Evolutionary conservation across 2,113 vertebrate genomes (phyloP), one percentile per base, ranked within the genome.

Genomic region (Salvelinus namaycush): DNA sequence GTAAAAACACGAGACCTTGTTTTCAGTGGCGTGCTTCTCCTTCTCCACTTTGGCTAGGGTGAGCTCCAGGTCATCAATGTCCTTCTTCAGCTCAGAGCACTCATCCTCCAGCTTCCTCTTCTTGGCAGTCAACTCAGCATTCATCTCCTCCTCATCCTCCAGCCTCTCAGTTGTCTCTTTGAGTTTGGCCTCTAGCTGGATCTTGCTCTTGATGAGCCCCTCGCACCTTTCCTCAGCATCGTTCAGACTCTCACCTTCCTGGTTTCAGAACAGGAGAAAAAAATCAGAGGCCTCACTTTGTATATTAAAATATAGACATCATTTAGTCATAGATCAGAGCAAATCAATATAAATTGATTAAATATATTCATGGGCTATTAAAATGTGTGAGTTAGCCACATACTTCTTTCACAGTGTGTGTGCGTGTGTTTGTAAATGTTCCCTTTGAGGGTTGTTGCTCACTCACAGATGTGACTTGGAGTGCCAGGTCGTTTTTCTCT

Each of bases 181-280:
- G 59, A 62, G 59, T 62, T 62, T 62, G 59, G 59, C 59, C 59
- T 62, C 59, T n/a, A 62, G 59, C 59, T 62, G 59, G 59, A 62
- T 62, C n/a, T 62, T 62, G 59, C 59, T 62, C 59, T 62, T 62
- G 59, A 62, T 62, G 59, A 62, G 59, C 59, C 59, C 59, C 59
- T 62, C 59, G 3, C 59, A 62, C 59, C 59, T 62, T 22, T 62
- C 59, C n/a, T 62, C 59, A 0, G 59, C 59, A 22, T 62, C 59
- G n/a, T 62, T 62, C 59, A 62, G 59, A 62, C 3, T 22, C 59
- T 62, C 59, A 24, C 1, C 2, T 62, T 62, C 59, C 59, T 62
- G 7, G n/a, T n/a, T 62, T 62, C 59, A 62, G 59, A 22, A 24
- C 6, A 11, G n/a, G 4, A 62, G n/a, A 62, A 62, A 62, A 14